Base-by-base conservation (phyloP, 2,888 invertebrate genomes). In the Lottia gigantea region DNA sequence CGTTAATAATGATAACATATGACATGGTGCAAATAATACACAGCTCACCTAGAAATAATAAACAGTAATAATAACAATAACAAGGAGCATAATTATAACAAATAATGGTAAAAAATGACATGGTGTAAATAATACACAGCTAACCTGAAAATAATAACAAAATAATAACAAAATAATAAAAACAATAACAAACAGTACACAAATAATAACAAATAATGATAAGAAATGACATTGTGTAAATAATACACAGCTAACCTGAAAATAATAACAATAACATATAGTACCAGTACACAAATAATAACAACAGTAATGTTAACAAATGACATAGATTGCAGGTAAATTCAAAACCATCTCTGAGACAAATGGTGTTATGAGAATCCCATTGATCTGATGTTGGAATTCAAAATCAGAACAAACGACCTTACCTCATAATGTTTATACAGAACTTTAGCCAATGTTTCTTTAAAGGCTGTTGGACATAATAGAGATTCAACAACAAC, bases 401-500 rank as follows among this genome's bases (percentile, higher is more conserved):
- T 31, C 2, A 31, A 31, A 31, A 66, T 31, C 0, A 25, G 12
- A 67, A 19, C 23, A 11, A 26, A 62, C 19, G 23, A 19, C 80
- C 84, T 90, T 86, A 95, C 95, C 92, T 97, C 97, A 90, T 94
- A 98, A 87, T 97, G 97, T 70, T 92, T 91, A 86, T 95, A 97
- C n/a, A 98, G 90, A 25, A 95, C 96, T 88, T 94, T 94, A 0
- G 97, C 97, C 14, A 98, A 90, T 0, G 94, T 94, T 84, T 97
- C 94, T 73, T 97, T 91, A 85, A 96, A 94, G 69, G 92, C 88
- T 0, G 95, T 94, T 4, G 93, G 94, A 46, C 94, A 93, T 25
- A 98, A 91, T 15, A 97, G 90, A 6, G 95, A 96, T 89, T 98
- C 98, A 25, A 98, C 93, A 46, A 98, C 91, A 7, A 98, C 94